A percentile compares a stretch with the other conserved stretches of the same genome.
phyloP scores from a whole-genome alignment of 2,888 invertebrate genomes.

The Euphydryas editha region DNA sequence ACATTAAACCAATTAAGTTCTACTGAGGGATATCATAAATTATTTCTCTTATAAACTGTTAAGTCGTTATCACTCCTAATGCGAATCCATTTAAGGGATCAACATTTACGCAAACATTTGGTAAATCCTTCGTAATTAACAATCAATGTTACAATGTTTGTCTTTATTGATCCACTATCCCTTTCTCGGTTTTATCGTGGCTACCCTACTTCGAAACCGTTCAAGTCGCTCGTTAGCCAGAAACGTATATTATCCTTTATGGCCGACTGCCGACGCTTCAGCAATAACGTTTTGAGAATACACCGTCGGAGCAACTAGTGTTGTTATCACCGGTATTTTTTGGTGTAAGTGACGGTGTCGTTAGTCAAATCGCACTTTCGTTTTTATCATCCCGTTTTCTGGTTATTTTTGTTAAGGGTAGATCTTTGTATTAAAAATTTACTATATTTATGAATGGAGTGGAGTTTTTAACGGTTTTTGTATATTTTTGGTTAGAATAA shows the following conservation, averaged over 20 bases:
- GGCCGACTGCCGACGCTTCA: conserved; percentile 49
- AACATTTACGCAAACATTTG: conserved; percentile 18
- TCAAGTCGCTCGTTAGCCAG: conserved; percentile 52
- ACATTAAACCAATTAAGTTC: background rate
- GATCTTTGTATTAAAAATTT: background rate
- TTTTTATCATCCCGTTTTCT: conserved; percentile 6
- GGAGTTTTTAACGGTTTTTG: background rate
- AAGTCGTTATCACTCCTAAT: conserved; percentile 2
- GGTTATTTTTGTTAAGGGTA: background rate
- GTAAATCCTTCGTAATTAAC: conserved; percentile 46
- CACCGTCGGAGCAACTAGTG: conserved; percentile 59
- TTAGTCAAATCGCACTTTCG: conserved; percentile 35
- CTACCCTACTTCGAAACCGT: conserved; percentile 46
- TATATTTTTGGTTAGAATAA: background rate
- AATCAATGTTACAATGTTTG: conserved; percentile 43
- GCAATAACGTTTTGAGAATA: conserved; percentile 57
- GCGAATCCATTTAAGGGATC: conserved; percentile 12
- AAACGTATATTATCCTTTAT: conserved; percentile 61
- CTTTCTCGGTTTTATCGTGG: conserved; percentile 43
- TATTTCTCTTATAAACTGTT: background rate
- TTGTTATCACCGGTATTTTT: conserved; percentile 44
- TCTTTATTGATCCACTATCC: conserved; percentile 38
- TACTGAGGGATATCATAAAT: background rate
- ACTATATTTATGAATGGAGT: background rate
- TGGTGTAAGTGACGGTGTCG: conserved; percentile 40